Percentiles rank a stretch among this genome's conserved stretches.
Evolutionary conservation across 2,888 invertebrate genomes (phyloP).

Genomic region (Sarcophaga variegata): DNA sequence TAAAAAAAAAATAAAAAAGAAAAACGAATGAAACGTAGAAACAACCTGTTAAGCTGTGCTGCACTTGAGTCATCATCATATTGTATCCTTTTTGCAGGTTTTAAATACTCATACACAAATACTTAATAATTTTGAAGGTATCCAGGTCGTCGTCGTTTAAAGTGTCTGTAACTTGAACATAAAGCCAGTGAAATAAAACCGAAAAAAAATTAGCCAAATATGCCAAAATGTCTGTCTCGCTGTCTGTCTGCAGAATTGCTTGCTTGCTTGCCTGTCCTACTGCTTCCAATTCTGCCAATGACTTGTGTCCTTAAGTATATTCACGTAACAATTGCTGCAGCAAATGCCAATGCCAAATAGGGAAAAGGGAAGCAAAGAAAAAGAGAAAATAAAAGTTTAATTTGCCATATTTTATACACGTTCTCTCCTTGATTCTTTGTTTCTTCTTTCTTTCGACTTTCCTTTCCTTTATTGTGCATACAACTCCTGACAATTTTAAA

Average conservation of each 20-base stretch:
- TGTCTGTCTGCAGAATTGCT: not conserved
- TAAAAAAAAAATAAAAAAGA: too few relatives aligned
- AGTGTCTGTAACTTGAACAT: slow-evolving; percentile 61
- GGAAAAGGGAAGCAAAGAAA: not conserved
- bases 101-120: slow-evolving; percentile 51
- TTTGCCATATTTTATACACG: slow-evolving; percentile 54
- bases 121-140: slow-evolving; percentile 56
- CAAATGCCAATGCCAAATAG: slow-evolving; percentile 28
- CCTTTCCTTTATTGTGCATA: slow-evolving; percentile 23
- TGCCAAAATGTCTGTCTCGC: slow-evolving; percentile 33
- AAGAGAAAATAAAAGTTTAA: slow-evolving; percentile 41
- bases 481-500: not conserved
- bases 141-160: slow-evolving; percentile 60
- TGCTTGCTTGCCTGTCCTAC: not conserved
- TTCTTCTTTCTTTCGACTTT: slow-evolving; percentile 7
- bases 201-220: slow-evolving; percentile 20
- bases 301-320: slow-evolving; percentile 57
- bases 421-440: slow-evolving; percentile 13
- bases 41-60: slow-evolving; percentile 63
- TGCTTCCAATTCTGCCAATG: slow-evolving; percentile 6
- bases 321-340: slow-evolving; percentile 64
- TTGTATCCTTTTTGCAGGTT: slow-evolving; percentile 42
- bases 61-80: slow-evolving; percentile 43
- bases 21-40: not conserved
- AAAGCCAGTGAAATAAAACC: slow-evolving; percentile 10